A percentile compares a stretch with the other conserved stretches of the same genome.
These are phyloP conservation scores for Mythimna lalbum DNA, from an alignment of 2,888 invertebrate genomes.

Conservation along the genomic window DNA sequence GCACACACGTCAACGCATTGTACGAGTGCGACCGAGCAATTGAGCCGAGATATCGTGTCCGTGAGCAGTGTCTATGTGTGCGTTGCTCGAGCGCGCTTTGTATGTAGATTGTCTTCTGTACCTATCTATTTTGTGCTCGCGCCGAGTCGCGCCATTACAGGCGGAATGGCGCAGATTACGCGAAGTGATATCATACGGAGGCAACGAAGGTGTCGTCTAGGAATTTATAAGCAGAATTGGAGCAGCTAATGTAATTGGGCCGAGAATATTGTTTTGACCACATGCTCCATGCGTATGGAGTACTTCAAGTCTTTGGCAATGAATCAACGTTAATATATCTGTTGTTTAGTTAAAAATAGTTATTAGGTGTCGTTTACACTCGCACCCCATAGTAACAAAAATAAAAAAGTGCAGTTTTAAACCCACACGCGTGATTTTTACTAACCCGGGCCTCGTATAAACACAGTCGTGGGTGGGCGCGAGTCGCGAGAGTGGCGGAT, in stretches of 20 bases:
- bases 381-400: not conserved
- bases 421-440: too few species aligned
- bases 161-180: constrained; percentile 76
- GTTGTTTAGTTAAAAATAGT: constrained; percentile 20
- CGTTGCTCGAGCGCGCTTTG: too few species aligned
- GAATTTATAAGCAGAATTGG: constrained; percentile 57
- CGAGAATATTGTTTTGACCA: constrained; percentile 30
- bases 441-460: not conserved
- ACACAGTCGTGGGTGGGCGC: not conserved
- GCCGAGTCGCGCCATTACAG: constrained; percentile 73
- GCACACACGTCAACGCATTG: too few species aligned
- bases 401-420: not conserved
- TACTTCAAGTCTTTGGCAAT: constrained; percentile 39
- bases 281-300: constrained; percentile 13
- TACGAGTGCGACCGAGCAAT: too few species aligned
- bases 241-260: constrained; percentile 32
- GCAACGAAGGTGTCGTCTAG: constrained; percentile 55
- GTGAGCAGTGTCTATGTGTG: too few species aligned
- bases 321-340: constrained; percentile 28
- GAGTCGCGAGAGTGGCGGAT: too few species aligned
- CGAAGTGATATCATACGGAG: constrained; percentile 72
- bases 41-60: too few species aligned
- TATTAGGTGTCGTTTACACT: constrained; percentile 3
- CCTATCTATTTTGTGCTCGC: too few species aligned
- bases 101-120: too few species aligned